These are phyloP conservation scores for Mus minutoides DNA, from an alignment of 2,797 vertebrate genomes.

Conservation along the genomic window DNA sequence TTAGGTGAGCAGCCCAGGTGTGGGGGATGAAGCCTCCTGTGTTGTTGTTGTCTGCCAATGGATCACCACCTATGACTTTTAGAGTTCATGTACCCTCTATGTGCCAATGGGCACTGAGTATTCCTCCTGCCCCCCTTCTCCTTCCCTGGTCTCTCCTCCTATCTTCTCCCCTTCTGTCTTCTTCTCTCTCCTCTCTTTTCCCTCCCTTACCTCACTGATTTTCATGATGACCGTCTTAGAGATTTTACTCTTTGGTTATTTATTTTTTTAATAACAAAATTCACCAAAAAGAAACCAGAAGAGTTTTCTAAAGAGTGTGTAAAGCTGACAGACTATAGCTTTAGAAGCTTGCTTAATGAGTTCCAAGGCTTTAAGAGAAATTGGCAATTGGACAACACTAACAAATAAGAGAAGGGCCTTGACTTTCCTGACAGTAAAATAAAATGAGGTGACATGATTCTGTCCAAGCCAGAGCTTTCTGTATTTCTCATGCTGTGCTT, in stretches of 20 bases:
- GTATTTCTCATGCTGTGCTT: neutral
- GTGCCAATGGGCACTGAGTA: neutral
- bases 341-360: slow-evolving; percentile 78
- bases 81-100: neutral
- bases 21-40: neutral
- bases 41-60: neutral
- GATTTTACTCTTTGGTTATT: slow-evolving; percentile 43
- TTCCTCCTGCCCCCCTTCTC: neutral
- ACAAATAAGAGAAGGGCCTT: slow-evolving; percentile 37
- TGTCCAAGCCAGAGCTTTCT: neutral
- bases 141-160: neutral
- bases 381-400: slow-evolving; percentile 60
- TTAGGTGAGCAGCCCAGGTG: neutral
- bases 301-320: slow-evolving; percentile 57
- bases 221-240: slow-evolving; percentile 55
- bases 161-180: neutral
- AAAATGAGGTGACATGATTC: slow-evolving; percentile 15
- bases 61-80: neutral
- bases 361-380: slow-evolving; percentile 71
- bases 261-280: slow-evolving; percentile 71
- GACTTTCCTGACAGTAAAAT: slow-evolving; percentile 5
- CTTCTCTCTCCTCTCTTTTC: neutral
- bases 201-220: slow-evolving; percentile 59
- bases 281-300: neutral
- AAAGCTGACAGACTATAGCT: slow-evolving; percentile 70